These are phyloP conservation scores for Myotis vivesi DNA, from an alignment of 2,797 vertebrate species.

Conservation along the genomic window DNA sequence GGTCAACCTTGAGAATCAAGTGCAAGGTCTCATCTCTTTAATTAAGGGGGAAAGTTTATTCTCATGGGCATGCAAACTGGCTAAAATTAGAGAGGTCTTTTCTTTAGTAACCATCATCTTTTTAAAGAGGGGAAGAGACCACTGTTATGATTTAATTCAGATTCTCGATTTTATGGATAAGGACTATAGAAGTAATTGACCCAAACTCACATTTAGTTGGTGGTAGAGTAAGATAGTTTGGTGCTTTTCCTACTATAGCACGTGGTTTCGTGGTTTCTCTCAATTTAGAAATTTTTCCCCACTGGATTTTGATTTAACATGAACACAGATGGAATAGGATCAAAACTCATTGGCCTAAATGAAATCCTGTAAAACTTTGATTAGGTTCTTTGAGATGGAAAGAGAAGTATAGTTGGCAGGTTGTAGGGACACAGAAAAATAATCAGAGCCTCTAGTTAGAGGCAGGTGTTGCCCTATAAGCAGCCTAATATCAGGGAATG, in stretches of 20 bases:
- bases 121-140: neutral
- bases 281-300: neutral
- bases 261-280: neutral
- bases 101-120: neutral
- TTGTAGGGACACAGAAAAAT: neutral
- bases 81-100: neutral
- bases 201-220: neutral
- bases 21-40: neutral
- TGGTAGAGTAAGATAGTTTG: neutral
- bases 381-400: neutral
- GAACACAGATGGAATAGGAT: neutral
- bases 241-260: neutral
- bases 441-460: neutral
- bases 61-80: neutral
- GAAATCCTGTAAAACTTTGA: neutral
- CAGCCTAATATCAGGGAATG: neutral
- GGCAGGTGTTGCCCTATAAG: neutral
- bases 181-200: neutral
- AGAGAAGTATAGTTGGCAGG: neutral
- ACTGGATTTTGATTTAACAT: neutral
- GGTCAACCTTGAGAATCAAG: slow-evolving; percentile 9
- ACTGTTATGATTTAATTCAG: neutral
- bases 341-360: neutral
- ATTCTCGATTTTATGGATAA: neutral
- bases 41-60: neutral